A percentile compares a stretch with the other conserved stretches of the same genome.
These are phyloP conservation scores for Zaprionus bogoriensis DNA, from an alignment of 2,888 invertebrate species.

Conservation along the genomic window DNA sequence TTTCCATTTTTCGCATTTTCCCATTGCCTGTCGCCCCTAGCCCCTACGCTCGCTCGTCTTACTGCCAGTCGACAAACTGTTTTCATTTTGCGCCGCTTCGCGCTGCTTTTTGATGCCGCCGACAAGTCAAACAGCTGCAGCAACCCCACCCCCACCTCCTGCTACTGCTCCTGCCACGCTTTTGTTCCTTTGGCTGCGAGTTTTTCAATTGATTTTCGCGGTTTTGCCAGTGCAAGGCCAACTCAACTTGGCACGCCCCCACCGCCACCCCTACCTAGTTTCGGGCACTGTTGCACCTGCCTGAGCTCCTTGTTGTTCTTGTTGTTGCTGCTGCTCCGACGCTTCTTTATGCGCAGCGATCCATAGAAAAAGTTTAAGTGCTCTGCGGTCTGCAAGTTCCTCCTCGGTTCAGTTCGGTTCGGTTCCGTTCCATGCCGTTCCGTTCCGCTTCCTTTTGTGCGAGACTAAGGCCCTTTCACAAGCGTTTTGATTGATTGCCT, in stretches of 20 bases:
- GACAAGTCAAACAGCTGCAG: conserved; percentile 64
- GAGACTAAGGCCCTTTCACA: conserved; percentile 20
- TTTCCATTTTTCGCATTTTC: conserved; percentile 25
- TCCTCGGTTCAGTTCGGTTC: conserved; percentile 16
- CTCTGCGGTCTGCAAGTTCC: conserved; percentile 61
- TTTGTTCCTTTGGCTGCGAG: conserved; percentile 50
- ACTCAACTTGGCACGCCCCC: conserved; percentile 8
- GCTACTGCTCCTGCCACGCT: conserved; percentile 25
- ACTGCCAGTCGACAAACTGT: conserved; percentile 65
- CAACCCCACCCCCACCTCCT: not conserved
- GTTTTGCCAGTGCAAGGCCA: conserved; percentile 63
- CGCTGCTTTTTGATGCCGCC: conserved; percentile 75
- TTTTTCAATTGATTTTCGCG: conserved; percentile 78
- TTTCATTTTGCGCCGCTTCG: conserved; percentile 77
- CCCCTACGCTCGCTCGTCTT: not conserved
- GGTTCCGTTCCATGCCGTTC: conserved; percentile 20
- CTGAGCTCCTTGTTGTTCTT: conserved; percentile 30
- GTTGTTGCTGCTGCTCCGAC: conserved; percentile 62
- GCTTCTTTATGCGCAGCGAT: conserved; percentile 71
- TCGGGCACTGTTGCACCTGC: conserved; percentile 60
- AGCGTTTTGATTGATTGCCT: conserved; percentile 67
- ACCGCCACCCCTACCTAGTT: not conserved
- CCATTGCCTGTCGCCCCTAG: too few relatives aligned
- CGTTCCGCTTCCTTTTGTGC: conserved; percentile 18
- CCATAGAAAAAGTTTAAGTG: conserved; percentile 77